These are phyloP conservation scores for Cinclus cinclus DNA, from an alignment of 2,113 vertebrate genomes.

Conservation along the genomic window DNA sequence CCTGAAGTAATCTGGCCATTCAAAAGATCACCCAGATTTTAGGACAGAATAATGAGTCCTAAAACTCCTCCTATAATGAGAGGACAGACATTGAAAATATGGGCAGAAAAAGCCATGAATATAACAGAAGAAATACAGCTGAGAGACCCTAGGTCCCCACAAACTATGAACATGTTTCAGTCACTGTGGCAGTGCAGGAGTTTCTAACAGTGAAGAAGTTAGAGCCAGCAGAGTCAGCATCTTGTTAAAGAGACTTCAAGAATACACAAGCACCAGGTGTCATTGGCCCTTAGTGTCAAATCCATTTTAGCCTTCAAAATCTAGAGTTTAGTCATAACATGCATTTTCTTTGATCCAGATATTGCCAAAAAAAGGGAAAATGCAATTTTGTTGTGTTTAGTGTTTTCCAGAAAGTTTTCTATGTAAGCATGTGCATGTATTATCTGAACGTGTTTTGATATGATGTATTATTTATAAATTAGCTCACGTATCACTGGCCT, in stretches of 20 bases:
- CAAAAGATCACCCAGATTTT: not conserved
- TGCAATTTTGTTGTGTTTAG: fast-evolving
- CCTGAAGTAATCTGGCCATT: not conserved
- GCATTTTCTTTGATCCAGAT: not conserved
- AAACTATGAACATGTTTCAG: not conserved
- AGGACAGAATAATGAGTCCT: not conserved
- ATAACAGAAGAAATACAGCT: not conserved
- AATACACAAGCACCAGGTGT: not conserved
- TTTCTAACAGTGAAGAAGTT: not conserved
- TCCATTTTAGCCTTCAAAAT: not conserved
- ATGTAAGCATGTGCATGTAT: not conserved
- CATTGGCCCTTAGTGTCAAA: not conserved
- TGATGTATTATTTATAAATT: not conserved
- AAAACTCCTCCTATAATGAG: not conserved
- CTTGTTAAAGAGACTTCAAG: not conserved
- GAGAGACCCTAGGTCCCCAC: not conserved
- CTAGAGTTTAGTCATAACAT: not conserved
- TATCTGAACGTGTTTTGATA: not conserved
- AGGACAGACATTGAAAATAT: not conserved
- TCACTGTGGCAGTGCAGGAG: not conserved
- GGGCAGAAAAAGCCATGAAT: not conserved
- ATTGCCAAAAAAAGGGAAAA: not conserved
- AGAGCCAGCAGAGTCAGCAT: not conserved
- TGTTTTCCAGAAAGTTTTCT: not conserved
- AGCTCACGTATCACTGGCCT: not conserved